Evolutionary conservation across 2,888 invertebrate species (phyloP).

Genomic region (Amiota minor): DNA sequence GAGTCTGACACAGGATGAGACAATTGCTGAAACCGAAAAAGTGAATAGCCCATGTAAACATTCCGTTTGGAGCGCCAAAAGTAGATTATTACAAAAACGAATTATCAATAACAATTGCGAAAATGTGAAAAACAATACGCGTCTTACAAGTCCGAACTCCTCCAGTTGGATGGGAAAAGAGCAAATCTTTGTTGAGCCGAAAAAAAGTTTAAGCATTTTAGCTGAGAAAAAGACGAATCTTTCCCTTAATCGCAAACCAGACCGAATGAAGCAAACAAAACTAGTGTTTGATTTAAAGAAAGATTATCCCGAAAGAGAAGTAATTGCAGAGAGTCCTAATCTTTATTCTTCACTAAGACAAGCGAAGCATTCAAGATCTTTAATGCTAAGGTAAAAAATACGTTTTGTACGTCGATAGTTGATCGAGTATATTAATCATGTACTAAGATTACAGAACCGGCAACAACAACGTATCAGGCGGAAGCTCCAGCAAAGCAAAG

Average conservation of each 20-base stretch:
- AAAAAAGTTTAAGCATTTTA: constrained; percentile 25
- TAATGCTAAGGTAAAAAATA: constrained; percentile 54
- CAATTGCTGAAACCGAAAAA: constrained; percentile 59
- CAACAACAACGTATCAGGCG: constrained; percentile 45
- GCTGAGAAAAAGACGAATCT: constrained; percentile 49
- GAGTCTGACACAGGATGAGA: constrained; percentile 51
- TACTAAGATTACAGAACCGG: constrained; percentile 60
- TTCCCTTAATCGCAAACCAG: constrained; percentile 48
- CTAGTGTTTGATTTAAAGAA: constrained; percentile 51
- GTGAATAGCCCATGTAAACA: constrained; percentile 47
- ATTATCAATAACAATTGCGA: constrained; percentile 53
- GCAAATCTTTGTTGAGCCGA: constrained; percentile 24
- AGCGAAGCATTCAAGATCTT: constrained; percentile 51
- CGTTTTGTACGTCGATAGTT: too few species aligned
- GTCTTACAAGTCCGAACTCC: constrained; percentile 34
- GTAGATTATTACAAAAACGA: constrained; percentile 37
- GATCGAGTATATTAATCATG: constrained; percentile 28
- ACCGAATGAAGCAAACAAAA: constrained; percentile 59
- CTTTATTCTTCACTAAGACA: constrained; percentile 45
- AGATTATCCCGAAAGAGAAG: constrained; percentile 49
- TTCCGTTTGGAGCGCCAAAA: constrained; percentile 40
- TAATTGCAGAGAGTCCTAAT: constrained; percentile 59
- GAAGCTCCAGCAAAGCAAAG: constrained; percentile 26
- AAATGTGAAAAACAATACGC: constrained; percentile 12
- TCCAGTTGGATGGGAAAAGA: background rate